phyloP scores from a whole-genome alignment of 2,797 vertebrate species.

The Enteromius afrohamiltoni region DNA sequence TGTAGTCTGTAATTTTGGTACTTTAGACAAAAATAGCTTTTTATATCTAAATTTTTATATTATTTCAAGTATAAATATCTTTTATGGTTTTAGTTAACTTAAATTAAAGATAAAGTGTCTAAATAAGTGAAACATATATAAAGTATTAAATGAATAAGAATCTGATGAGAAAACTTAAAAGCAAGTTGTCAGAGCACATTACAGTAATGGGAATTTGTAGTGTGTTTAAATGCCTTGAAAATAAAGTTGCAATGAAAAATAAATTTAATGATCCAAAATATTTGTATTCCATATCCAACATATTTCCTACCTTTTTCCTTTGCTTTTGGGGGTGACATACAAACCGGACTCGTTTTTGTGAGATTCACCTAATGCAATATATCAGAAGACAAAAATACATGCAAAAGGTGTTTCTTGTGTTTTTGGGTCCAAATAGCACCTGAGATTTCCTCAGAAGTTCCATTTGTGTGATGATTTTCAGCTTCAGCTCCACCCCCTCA shows the following conservation, averaged over 20 bases:
- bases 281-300: not conserved
- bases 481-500: not conserved
- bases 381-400: not conserved
- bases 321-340: not conserved
- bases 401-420: not conserved
- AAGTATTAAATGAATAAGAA: not conserved
- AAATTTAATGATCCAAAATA: no score
- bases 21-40: not conserved
- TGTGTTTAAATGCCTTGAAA: not conserved
- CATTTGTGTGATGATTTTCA: constrained; percentile 3
- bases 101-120: not conserved
- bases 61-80: not conserved
- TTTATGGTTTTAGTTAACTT: not conserved
- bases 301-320: not conserved
- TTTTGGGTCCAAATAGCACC: not conserved
- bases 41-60: not conserved
- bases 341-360: not conserved
- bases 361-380: not conserved
- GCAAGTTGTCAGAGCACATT: not conserved
- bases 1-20: not conserved
- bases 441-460: constrained; percentile 23
- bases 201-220: no score
- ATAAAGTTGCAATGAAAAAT: not conserved
- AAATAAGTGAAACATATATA: not conserved
- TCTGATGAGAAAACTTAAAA: not conserved